Percentiles rank a stretch among this genome's conserved stretches.
These are phyloP conservation scores for Iphiclides podalirius DNA, from an alignment of 2,888 invertebrate species.

Conservation along the genomic window DNA sequence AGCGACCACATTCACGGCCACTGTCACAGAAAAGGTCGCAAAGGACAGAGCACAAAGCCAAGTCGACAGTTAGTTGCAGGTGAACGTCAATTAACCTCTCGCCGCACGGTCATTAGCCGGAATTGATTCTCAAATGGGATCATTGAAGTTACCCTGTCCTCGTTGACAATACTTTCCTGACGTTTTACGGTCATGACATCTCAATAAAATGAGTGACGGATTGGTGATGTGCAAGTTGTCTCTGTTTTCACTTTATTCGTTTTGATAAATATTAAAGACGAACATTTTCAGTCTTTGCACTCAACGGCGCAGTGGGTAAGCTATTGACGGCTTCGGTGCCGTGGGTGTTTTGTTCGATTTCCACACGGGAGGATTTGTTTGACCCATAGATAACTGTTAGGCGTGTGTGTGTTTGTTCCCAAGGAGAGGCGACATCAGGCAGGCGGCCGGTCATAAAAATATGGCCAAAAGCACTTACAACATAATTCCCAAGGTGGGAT, in stretches of 20 bases:
- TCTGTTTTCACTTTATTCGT: slow-evolving; percentile 37
- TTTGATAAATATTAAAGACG: not conserved
- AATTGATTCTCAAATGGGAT: slow-evolving; percentile 52
- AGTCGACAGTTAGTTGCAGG: slow-evolving; percentile 62
- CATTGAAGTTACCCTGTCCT: slow-evolving; percentile 50
- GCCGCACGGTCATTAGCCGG: slow-evolving; percentile 56
- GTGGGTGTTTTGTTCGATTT: too few relatives aligned
- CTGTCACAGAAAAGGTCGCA: slow-evolving; percentile 39
- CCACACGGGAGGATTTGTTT: too few relatives aligned
- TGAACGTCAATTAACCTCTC: slow-evolving; percentile 70
- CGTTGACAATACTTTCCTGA: slow-evolving; percentile 52
- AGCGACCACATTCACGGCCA: slow-evolving; percentile 71
- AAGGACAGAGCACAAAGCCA: slow-evolving; percentile 53
- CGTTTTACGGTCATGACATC: slow-evolving; percentile 52
- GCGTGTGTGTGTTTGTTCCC: too few relatives aligned
- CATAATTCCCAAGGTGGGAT: too few relatives aligned
- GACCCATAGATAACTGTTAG: too few relatives aligned
- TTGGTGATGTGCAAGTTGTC: slow-evolving; percentile 41
- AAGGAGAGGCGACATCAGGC: too few relatives aligned
- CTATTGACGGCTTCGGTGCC: too few relatives aligned
- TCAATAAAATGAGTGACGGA: slow-evolving; percentile 59
- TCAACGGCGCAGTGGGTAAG: too few relatives aligned
- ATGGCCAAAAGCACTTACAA: too few relatives aligned
- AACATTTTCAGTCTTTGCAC: too few relatives aligned
- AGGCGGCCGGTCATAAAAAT: too few relatives aligned